Conservation (phyloP, 2,888 invertebrate genomes). For the Agrochola circellaris region DNA sequence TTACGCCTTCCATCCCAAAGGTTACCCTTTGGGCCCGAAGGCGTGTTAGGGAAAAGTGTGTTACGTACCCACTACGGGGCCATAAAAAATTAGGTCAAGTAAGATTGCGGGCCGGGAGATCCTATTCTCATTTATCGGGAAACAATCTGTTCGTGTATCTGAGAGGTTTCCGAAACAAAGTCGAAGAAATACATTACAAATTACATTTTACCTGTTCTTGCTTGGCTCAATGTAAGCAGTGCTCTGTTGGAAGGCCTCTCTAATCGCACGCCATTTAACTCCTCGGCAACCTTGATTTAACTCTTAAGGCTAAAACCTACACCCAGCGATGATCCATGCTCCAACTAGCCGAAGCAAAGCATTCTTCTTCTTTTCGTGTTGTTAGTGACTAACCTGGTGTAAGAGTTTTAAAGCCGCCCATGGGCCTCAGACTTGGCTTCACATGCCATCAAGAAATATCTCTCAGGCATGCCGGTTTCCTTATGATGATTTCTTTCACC, state of each 20-base stretch:
- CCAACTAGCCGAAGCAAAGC: neutral
- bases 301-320: neutral
- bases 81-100: conserved; percentile 46
- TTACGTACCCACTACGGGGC: conserved; percentile 3
- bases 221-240: neutral
- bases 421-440: no score
- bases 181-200: neutral
- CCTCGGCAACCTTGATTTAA: neutral
- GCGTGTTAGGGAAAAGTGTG: conserved; percentile 10
- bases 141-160: conserved; percentile 10
- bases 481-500: no score
- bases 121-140: conserved; percentile 16
- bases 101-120: conserved; percentile 9
- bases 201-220: neutral
- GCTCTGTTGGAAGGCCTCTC: neutral
- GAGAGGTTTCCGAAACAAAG: neutral
- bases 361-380: no score
- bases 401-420: no score
- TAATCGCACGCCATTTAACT: neutral
- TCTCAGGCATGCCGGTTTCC: no score
- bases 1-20: neutral
- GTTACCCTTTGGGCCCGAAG: no score
- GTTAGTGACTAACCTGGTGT: no score
- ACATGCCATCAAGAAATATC: no score
- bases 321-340: neutral